A percentile compares a stretch with the other conserved stretches of the same genome.
Conservation (phyloP, 1,140 invertebrate species). For the Octopus sinensis region DNA sequence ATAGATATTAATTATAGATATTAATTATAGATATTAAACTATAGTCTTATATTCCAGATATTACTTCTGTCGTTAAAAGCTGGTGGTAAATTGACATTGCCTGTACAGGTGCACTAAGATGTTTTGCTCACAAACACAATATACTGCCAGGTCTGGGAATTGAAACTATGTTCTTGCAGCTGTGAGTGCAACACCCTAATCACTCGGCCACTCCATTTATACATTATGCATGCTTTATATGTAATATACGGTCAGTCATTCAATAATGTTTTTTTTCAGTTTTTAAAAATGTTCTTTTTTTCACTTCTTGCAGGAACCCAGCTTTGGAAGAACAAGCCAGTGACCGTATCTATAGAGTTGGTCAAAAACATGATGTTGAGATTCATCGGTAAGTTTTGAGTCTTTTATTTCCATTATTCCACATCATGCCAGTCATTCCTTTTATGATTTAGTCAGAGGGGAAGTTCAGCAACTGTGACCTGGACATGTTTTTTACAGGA, state of each 20-base stretch:
- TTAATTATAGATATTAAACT: too few species aligned
- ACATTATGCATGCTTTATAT: not conserved
- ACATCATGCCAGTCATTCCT: not conserved
- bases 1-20: too few species aligned
- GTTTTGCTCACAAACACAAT: too few species aligned
- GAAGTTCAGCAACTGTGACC: not conserved
- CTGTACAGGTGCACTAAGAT: too few species aligned
- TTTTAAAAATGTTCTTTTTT: not conserved
- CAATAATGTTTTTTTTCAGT: not conserved
- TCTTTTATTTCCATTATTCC: not conserved
- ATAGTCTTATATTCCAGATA: too few species aligned
- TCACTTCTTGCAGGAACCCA: slow-evolving; percentile 67
- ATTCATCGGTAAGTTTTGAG: slow-evolving; percentile 71
- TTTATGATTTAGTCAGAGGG: not conserved
- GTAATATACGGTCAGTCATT: not conserved
- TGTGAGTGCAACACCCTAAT: too few species aligned
- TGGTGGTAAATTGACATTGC: too few species aligned
- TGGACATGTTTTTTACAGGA: not conserved
- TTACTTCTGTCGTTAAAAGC: too few species aligned
- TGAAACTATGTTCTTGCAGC: too few species aligned
- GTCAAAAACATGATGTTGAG: slow-evolving; percentile 76
- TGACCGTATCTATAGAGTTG: slow-evolving; percentile 86
- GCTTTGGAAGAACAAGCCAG: slow-evolving; percentile 87
- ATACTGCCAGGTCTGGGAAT: too few species aligned
- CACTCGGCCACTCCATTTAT: too few species aligned